These are phyloP conservation scores for Pangasius krempfi DNA, from an alignment of 2,797 vertebrate genomes.

Conservation along the genomic window DNA sequence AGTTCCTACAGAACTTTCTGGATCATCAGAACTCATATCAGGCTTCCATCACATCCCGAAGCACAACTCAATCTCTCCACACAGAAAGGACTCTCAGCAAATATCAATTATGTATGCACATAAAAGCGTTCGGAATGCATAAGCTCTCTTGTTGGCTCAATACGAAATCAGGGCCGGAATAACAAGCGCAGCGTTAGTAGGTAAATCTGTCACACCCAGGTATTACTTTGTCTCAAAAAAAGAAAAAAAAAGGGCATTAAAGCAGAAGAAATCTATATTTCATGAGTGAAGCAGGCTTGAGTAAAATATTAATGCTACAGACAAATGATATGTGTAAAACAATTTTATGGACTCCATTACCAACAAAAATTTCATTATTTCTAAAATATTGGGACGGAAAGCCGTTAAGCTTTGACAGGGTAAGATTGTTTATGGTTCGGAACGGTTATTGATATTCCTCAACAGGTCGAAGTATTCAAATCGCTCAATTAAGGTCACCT, in stretches of 20 bases:
- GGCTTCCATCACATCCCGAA: conserved; percentile 52
- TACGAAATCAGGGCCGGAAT: conserved; percentile 53
- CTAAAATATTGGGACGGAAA: conserved; percentile 14
- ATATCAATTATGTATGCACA: conserved; percentile 69
- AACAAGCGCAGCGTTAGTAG: conserved; percentile 58
- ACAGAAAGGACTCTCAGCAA: conserved; percentile 55
- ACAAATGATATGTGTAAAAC: conserved; percentile 44
- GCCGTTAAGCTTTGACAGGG: conserved; percentile 13
- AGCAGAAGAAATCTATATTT: conserved; percentile 47
- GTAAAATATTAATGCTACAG: conserved; percentile 49
- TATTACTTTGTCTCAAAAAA: conserved; percentile 54
- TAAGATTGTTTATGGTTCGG: conserved; percentile 16
- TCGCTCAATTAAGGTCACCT: conserved; percentile 17
- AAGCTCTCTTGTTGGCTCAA: conserved; percentile 55
- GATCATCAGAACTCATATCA: conserved; percentile 55
- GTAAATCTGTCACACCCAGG: conserved; percentile 62
- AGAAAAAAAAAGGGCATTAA: conserved; percentile 39
- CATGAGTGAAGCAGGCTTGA: conserved; percentile 37
- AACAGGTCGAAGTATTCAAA: background rate
- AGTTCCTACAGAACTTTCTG: background rate
- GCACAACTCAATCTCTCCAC: conserved; percentile 58
- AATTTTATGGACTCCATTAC: conserved; percentile 26
- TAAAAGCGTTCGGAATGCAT: conserved; percentile 43
- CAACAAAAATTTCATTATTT: conserved; percentile 37
- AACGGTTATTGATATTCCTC: conserved; percentile 1